Evolutionary conservation across 1,140 invertebrate species (phyloP), one percentile per base, ranked within the genome.

Genomic region (Episyrphus balteatus): DNA sequence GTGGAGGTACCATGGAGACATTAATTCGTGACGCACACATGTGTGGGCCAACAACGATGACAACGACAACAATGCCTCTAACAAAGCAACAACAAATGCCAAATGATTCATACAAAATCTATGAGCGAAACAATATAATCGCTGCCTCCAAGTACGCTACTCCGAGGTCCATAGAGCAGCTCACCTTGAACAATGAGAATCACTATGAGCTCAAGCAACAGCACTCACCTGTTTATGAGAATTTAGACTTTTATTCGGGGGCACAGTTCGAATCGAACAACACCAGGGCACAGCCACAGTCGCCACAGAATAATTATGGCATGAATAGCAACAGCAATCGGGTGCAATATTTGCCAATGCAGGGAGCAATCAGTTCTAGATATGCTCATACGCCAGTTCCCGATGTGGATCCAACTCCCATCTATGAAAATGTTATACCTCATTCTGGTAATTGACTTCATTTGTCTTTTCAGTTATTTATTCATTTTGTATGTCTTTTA

Each of bases 101-200:
- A 30, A 51, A 51, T 11, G 61, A 66, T 17, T 77, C 81, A 46
- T 81, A 80, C 52, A 78, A 79, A 48, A 61, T 80, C 13, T 81
- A 81, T 47, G 80, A 83, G 50, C 72, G 79, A 71, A 55, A 52
- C 32, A 64, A 56, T 49, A 64, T 83, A 19, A 80, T 86, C 55
- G 80, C 82, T 26, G 79, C 82, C 17, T 83, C 83, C 1, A 84
- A 85, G 56, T 86, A 82, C 64, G 80, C 82, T 5, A 84, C 82
- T 11, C 82, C 84, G 12, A 86, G 84, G 57, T 73, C 79, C 47
- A 74, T 84, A 10, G 82, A 86, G 54, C 72, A 70, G 47, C 59
- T 76, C 36, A 65, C 43, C 14, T 51, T 10, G 51, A 54, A 34
- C 50, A 51, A 56, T 44, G 60, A 42, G 46, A 42, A 38, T 14